Evolutionary conservation across 2,888 invertebrate species (phyloP), one percentile per base, ranked within the genome.

Genomic region (Trimorus sp.): DNA sequence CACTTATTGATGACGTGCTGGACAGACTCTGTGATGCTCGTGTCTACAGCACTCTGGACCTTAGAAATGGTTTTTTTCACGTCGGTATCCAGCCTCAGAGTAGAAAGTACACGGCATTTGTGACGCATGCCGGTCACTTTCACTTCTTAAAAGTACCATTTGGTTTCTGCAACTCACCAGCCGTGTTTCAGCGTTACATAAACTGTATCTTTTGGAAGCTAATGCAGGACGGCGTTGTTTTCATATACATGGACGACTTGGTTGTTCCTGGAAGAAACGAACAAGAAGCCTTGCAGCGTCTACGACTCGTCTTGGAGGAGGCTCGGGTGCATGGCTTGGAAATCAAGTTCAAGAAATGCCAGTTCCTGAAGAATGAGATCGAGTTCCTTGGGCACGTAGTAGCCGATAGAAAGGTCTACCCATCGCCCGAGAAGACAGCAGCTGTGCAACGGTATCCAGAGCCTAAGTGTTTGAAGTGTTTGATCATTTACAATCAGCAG

Each of bases 11-110:
- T 11, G 80, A 86, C 36, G 75, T 84, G 9, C 26, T 87, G 4
- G 75, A 82, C 36, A 40, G 42, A 40, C 48, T 82, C 11, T 63
- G 56, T 0, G 75, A 48, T 16, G 82, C 79, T 11, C 36, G 45
- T 12, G 68, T 71, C 9, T 83, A 68, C n/a, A 74, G 84, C 84
- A 91, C 60, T 85, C 88, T 14, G 12, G 74, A 75, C 9, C 49
- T 66, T 5, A 66, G 37, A 53, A 80, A 86, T 15, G 80, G 83
- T 7, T 86, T 86, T 42, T 82, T 83, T 36, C 83, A 86, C 36
- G 82, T 85, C 1, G 58, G 37, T 7, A 16, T 85, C 0, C 73
- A 78, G 1, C 54, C 73, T 11, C 37, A 66, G n/a, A 84, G 84
- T 38, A 42, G 58, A 9, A 69, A 82, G 51, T 84, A 82, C 36